Evolutionary conservation across 2,888 invertebrate species (phyloP).

Genomic region (Ophioninae sp.): DNA sequence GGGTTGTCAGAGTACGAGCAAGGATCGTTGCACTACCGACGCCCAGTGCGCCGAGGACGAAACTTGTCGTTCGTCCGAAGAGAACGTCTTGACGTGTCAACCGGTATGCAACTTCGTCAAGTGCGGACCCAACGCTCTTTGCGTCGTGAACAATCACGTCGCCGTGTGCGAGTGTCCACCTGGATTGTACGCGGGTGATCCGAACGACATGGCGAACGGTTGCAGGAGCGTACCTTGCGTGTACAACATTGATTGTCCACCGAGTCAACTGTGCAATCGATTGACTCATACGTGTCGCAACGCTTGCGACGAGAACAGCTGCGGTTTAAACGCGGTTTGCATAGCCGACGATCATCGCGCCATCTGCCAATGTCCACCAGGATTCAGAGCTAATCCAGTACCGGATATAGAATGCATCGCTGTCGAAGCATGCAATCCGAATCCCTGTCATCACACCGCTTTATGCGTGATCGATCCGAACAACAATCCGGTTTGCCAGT

Average conservation of each 20-base stretch:
- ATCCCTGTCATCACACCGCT: slow-evolving; percentile 91
- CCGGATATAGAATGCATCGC: slow-evolving; percentile 91
- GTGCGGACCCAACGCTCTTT: slow-evolving; percentile 94
- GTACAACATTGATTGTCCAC: slow-evolving; percentile 92
- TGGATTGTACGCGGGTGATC: slow-evolving; percentile 93
- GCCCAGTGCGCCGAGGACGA: slow-evolving; percentile 93
- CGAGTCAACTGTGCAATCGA: slow-evolving; percentile 91
- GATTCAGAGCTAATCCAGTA: slow-evolving; percentile 90
- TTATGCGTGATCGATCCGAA: slow-evolving; percentile 87
- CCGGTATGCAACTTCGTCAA: slow-evolving; percentile 89
- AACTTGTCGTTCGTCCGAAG: slow-evolving; percentile 85
- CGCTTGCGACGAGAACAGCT: slow-evolving; percentile 91
- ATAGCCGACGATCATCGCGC: slow-evolving; percentile 92
- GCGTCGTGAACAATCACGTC: slow-evolving; percentile 94
- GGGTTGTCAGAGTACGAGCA: slow-evolving; percentile 89
- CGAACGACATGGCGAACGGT: slow-evolving; percentile 88
- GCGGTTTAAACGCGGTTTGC: slow-evolving; percentile 94
- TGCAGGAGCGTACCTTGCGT: slow-evolving; percentile 92
- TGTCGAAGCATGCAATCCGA: slow-evolving; percentile 88
- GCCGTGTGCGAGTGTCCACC: slow-evolving; percentile 95
- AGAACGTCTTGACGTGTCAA: slow-evolving; percentile 86
- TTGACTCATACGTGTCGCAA: slow-evolving; percentile 91
- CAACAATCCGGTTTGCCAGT: slow-evolving; percentile 89
- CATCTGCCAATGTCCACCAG: slow-evolving; percentile 93
- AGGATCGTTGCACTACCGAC: slow-evolving; percentile 90